A percentile compares a stretch with the other conserved stretches of the same genome.
Evolutionary conservation across 2,888 invertebrate species (phyloP).

Genomic region (Drosophila cognata): DNA sequence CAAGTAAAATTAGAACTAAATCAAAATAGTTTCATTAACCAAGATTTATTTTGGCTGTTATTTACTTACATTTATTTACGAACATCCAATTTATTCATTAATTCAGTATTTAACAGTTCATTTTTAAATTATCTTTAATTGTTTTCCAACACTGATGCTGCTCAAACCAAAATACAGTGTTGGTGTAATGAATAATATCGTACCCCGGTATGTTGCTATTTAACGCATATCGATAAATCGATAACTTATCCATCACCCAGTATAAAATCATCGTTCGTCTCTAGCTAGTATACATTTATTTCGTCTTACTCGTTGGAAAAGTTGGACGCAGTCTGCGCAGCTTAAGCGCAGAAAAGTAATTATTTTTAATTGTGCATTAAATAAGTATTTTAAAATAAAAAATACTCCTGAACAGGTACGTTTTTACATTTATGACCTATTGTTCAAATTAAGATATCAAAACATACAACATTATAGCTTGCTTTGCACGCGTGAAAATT

Average conservation of each 20-base stretch:
- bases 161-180: neutral
- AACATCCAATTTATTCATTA: neutral
- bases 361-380: slow-evolving; percentile 33
- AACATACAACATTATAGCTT: neutral
- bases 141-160: slow-evolving; percentile 3
- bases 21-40: neutral
- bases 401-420: slow-evolving; percentile 46
- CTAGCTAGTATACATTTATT: slow-evolving; percentile 59
- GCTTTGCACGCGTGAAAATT: slow-evolving; percentile 59
- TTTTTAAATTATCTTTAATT: neutral
- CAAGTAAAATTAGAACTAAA: neutral
- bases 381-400: slow-evolving; percentile 31
- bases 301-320: slow-evolving; percentile 47
- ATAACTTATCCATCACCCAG: slow-evolving; percentile 17
- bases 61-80: neutral
- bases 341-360: slow-evolving; percentile 39
- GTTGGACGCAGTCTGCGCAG: slow-evolving; percentile 62
- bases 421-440: neutral
- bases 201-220: neutral
- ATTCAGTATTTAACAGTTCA: neutral
- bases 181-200: neutral
- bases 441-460: no score
- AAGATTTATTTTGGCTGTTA: neutral
- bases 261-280: slow-evolving; percentile 32
- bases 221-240: slow-evolving; percentile 12